Evolutionary conservation across 2,888 invertebrate genomes (phyloP).

Genomic region (Agonum fuliginosum): DNA sequence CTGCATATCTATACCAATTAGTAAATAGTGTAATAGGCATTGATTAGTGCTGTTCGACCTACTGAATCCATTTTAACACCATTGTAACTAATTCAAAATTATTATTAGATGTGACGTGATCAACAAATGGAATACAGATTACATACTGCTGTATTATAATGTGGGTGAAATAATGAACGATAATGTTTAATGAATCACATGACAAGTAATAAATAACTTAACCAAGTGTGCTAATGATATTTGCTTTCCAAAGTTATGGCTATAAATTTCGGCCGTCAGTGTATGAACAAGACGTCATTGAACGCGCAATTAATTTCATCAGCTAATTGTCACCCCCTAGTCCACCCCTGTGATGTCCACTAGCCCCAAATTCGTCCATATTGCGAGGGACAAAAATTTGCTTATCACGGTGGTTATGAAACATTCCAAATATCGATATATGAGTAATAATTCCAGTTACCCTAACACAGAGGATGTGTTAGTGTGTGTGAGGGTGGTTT

Average conservation of each 20-base stretch:
- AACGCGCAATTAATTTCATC: constrained; percentile 37
- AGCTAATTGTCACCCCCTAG: constrained; percentile 24
- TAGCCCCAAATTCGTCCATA: constrained; percentile 51
- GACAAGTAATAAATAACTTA: too few species aligned
- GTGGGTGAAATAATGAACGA: too few species aligned
- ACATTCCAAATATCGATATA: constrained; percentile 51
- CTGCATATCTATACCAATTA: too few species aligned
- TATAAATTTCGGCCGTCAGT: constrained; percentile 4
- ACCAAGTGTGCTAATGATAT: too few species aligned
- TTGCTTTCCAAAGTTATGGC: background rate
- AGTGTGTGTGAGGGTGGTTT: constrained; percentile 15
- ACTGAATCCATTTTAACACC: too few species aligned
- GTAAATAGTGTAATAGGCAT: too few species aligned
- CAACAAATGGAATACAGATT: too few species aligned
- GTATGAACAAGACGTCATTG: constrained; percentile 1
- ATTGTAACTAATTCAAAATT: too few species aligned
- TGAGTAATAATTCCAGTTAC: constrained; percentile 32
- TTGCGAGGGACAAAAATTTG: constrained; percentile 55
- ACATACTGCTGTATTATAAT: too few species aligned
- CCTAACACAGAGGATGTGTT: constrained; percentile 31
- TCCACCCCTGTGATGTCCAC: background rate
- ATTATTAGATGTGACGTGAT: too few species aligned
- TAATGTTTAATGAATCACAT: too few species aligned
- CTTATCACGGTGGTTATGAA: constrained; percentile 58
- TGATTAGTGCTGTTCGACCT: too few species aligned